Base-by-base conservation (phyloP, 53 echinoderm and acorn worm genomes). In the Zoroaster sp. region DNA sequence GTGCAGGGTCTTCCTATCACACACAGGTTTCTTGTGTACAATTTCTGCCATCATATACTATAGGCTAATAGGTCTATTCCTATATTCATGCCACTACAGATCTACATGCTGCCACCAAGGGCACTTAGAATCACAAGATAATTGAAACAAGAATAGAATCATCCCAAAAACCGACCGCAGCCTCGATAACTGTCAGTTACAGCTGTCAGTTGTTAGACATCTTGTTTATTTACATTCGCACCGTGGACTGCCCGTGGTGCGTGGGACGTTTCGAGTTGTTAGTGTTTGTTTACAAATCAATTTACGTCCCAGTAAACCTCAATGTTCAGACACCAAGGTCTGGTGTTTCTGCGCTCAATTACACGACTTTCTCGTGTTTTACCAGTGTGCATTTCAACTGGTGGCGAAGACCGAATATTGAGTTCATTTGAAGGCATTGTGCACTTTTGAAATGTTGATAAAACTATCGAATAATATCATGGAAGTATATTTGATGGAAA, bases 201-300 rank as follows among this genome's bases (percentile, higher is more conserved):
- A 5, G 39, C 36, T 17, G 49, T 53, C 47, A 12, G 59, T 18
- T 38, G 59, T 37, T 35, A 4, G 78, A 59, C 55, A 54, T 59
- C 4, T 39, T 78, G 78, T 78, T 78, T 78, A 78, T 78, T 78
- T 78, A 59, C 59, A 35, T 78, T 59, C 63, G 21, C 59, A 10
- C 54, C 12, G 30, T 8, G 14, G 20, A 37, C 21, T 78, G 59
- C 78, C 36, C 78, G 54, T 54, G 54, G 59, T 78, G 78, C 78
- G 73, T 40, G 21, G 73, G 40, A 72, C 7, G 73, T 72, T 78
- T 38, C 59, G 39, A 18, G 35, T 78, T 35, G 78, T n/a, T 23
- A 18, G 59, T 78, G 78, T 78, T 78, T 78, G 78, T 78, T 78
- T 78, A 78, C 78, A 55, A 55, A 23, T 78, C 35, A 54, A 36